Conservation (phyloP, 1,140 invertebrate species). For the Lepidurus couesii region DNA sequence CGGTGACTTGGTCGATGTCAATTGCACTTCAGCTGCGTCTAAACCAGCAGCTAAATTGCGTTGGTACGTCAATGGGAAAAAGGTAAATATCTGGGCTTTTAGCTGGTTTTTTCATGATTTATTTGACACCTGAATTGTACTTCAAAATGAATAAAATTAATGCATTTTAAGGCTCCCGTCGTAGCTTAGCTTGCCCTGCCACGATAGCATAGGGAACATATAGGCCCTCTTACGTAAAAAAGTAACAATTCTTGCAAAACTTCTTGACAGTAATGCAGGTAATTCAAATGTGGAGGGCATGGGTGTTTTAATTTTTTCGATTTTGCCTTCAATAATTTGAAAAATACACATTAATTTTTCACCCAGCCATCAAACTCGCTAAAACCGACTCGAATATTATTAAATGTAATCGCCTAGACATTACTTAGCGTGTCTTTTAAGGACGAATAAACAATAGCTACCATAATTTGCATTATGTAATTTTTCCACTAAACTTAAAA, state of each 20-base stretch:
- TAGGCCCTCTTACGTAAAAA: neutral
- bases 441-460: too few relatives aligned
- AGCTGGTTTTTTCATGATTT: too few relatives aligned
- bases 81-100: slow-evolving; percentile 26
- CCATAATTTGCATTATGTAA: neutral
- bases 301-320: too few relatives aligned
- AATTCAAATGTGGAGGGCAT: too few relatives aligned
- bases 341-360: neutral
- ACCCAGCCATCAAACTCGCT: neutral
- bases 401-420: too few relatives aligned
- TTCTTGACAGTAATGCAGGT: too few relatives aligned
- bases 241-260: neutral
- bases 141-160: neutral
- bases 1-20: slow-evolving; percentile 40
- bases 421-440: too few relatives aligned
- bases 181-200: too few relatives aligned
- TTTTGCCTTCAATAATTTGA: neutral
- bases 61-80: slow-evolving; percentile 41
- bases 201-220: neutral
- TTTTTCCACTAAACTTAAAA: neutral
- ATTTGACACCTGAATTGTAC: neutral
- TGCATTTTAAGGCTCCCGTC: neutral
- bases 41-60: slow-evolving; percentile 39
- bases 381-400: neutral
- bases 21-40: slow-evolving; percentile 41